phyloP scores from a whole-genome alignment of 2,888 invertebrate species.

The Agrotis ipsilon region DNA sequence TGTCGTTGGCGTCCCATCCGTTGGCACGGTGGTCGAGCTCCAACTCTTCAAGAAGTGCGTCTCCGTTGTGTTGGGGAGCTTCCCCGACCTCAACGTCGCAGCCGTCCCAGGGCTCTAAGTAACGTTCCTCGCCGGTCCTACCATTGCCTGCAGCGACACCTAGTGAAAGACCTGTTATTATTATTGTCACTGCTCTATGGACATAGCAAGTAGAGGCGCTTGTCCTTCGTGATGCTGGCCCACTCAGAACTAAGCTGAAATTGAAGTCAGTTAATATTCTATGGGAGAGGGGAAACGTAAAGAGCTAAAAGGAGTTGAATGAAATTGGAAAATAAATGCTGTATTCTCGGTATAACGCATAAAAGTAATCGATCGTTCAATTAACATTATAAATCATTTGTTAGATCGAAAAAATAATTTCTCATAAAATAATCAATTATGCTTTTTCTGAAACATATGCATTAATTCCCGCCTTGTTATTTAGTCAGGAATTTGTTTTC shows the following conservation, averaged over 20 bases:
- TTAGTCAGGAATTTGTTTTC: too few species aligned
- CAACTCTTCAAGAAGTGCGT: constrained; percentile 92
- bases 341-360: too few species aligned
- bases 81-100: constrained; percentile 89
- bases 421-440: too few species aligned
- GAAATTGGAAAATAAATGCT: too few species aligned
- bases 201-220: neutral
- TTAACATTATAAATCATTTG: too few species aligned
- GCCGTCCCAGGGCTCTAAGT: constrained; percentile 97
- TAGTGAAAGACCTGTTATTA: constrained; percentile 39
- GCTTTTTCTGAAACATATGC: too few species aligned
- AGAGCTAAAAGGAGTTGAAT: too few species aligned
- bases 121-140: constrained; percentile 92
- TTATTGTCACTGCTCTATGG: constrained; percentile 33
- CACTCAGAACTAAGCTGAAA: constrained; percentile 2
- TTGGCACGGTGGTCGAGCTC: constrained; percentile 95
- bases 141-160: constrained; percentile 80
- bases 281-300: neutral
- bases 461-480: too few species aligned
- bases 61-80: constrained; percentile 90
- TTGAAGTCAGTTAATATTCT: neutral
- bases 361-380: too few species aligned
- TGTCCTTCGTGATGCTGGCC: neutral
- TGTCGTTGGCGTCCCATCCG: constrained; percentile 99
- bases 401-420: too few species aligned